These are phyloP conservation scores for Timandra comae DNA, from an alignment of 2,888 invertebrate genomes.

Conservation along the genomic window DNA sequence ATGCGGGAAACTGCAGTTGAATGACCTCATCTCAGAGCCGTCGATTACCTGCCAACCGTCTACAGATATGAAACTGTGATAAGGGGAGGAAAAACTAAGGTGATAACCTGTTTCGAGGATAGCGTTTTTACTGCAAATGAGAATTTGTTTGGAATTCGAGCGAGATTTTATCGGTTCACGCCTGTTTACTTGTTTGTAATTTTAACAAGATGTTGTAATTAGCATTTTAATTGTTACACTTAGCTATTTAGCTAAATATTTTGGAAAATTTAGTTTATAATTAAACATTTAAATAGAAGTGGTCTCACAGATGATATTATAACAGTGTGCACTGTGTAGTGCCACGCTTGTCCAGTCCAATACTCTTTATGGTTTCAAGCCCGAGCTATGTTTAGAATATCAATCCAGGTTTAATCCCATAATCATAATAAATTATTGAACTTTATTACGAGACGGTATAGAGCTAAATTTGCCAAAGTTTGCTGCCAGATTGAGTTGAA, in stretches of 20 bases:
- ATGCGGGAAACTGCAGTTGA: slow-evolving; percentile 91
- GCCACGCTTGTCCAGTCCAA: no score
- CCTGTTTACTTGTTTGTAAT: no score
- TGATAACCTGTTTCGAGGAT: slow-evolving; percentile 28
- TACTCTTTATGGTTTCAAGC: no score
- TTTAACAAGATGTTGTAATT: no score
- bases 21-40: slow-evolving; percentile 83
- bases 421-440: slow-evolving; percentile 38
- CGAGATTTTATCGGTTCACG: slow-evolving; percentile 5
- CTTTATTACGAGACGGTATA: slow-evolving; percentile 27
- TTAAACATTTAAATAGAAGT: no score
- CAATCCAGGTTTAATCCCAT: background rate
- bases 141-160: slow-evolving; percentile 2
- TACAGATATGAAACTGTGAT: slow-evolving; percentile 43
- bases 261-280: no score
- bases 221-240: no score
- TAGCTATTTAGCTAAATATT: no score
- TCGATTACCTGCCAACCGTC: slow-evolving; percentile 83
- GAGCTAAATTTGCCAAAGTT: slow-evolving; percentile 47
- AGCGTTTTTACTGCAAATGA: slow-evolving; percentile 19
- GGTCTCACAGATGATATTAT: no score
- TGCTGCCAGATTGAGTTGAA: slow-evolving; percentile 41
- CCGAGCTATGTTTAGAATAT: no score
- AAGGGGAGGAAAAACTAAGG: slow-evolving; percentile 25
- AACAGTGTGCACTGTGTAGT: no score